Evolutionary conservation across 1,140 invertebrate genomes (phyloP).

Genomic region (Drosophila arawakana): DNA sequence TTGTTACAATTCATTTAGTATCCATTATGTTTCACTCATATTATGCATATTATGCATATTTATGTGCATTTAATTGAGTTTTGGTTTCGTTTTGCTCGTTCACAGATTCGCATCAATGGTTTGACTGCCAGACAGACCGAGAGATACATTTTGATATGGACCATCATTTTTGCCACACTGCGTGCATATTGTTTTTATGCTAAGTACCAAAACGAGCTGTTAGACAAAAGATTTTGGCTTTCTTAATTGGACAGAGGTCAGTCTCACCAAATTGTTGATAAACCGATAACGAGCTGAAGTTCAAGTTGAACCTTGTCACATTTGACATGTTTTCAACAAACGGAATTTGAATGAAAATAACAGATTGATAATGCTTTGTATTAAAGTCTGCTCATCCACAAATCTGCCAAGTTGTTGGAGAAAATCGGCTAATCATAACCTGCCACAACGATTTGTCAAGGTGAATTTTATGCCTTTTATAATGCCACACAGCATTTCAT

Average conservation of each 20-base stretch:
- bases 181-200: slow-evolving; percentile 42
- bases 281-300: slow-evolving; percentile 63
- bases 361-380: slow-evolving; percentile 47
- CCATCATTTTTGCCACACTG: slow-evolving; percentile 32
- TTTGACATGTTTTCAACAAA: slow-evolving; percentile 51
- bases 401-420: slow-evolving; percentile 43
- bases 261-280: slow-evolving; percentile 42
- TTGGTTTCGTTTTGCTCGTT: slow-evolving; percentile 58
- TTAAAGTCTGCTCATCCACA: slow-evolving; percentile 27
- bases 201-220: slow-evolving; percentile 26
- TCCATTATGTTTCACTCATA: slow-evolving; percentile 57
- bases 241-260: slow-evolving; percentile 72
- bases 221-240: slow-evolving; percentile 35
- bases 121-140: not conserved
- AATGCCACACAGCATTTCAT: slow-evolving; percentile 66
- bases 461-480: slow-evolving; percentile 58
- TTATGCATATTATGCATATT: too few relatives aligned
- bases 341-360: slow-evolving; percentile 62
- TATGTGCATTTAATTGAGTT: slow-evolving; percentile 78
- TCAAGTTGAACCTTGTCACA: slow-evolving; percentile 57
- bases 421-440: slow-evolving; percentile 52
- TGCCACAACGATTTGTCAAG: slow-evolving; percentile 53
- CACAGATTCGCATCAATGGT: slow-evolving; percentile 24
- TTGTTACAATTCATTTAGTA: slow-evolving; percentile 79
- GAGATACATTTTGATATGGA: slow-evolving; percentile 2